Base-by-base conservation (phyloP, 2,888 invertebrate species). In the Holacanthella duospinosa region DNA sequence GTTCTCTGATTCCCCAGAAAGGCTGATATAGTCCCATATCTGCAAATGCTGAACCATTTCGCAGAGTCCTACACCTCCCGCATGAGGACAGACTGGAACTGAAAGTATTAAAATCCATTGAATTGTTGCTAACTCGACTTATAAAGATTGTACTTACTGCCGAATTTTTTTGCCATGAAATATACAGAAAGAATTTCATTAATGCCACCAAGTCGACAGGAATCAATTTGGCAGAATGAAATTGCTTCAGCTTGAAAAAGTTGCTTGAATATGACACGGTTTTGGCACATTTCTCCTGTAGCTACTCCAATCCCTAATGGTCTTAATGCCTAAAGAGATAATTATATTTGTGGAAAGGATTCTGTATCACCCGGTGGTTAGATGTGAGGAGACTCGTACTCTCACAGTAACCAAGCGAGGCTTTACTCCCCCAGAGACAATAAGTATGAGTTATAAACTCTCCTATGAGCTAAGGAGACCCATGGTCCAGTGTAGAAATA, bases 81-180 rank as follows among this genome's bases (percentile, higher is more conserved):
- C 93, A 79, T 94, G 93, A 0, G 94, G 93, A 76, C 92, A 93
- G 1, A 94, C 90, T 74, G 90, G 90, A 21, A 93, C 92, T 92
- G 77, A 26, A 79, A 77, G 64, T 26, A 53, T 57, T n/a, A n/a
- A n/a, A n/a, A n/a, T n/a, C n/a, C n/a, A n/a, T n/a, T n/a, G n/a
- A n/a, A n/a, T n/a, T n/a, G n/a, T n/a, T n/a, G n/a, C n/a, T n/a
- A n/a, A n/a, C n/a, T n/a, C n/a, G n/a, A n/a, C n/a, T 59, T 24
- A 56, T 43, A 61, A 43, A 12, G 55, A 6, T 4, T 36, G 4
- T 27, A 27, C 21, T 65, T 69, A 91, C 91, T 86, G 75, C 85
- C 83, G 43, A 87, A 80, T 79, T 92, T 93, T 28, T 85, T 82
- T 1, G 93, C 93, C 90, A 94, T 89, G 4, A 94, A 81, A 74